A percentile compares a stretch with the other conserved stretches of the same genome.
Evolutionary conservation across 1,140 invertebrate genomes (phyloP).

Genomic region (Drosophila pectinifera): DNA sequence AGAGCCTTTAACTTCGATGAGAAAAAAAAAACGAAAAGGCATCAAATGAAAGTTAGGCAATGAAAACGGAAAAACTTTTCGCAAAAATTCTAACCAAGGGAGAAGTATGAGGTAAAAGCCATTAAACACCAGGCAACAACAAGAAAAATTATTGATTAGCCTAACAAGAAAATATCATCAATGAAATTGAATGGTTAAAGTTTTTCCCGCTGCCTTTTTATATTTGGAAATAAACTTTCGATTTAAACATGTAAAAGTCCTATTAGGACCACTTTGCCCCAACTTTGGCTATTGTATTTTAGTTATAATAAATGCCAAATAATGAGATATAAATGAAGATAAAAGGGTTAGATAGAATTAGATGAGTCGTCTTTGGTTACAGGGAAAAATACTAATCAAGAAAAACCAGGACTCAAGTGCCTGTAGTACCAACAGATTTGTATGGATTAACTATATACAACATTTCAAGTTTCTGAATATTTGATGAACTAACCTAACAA

Average conservation of each 20-base stretch:
- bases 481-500: not conserved
- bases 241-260: constrained; percentile 34
- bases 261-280: constrained; percentile 18
- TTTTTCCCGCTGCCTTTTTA: constrained; percentile 9
- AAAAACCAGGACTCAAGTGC: too few species aligned
- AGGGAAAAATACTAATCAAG: too few species aligned
- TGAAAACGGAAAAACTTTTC: constrained; percentile 27
- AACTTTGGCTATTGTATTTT: constrained; percentile 1
- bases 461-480: not conserved
- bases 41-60: constrained; percentile 9
- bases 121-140: constrained; percentile 1
- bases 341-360: too few species aligned
- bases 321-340: too few species aligned
- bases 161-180: constrained; percentile 33
- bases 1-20: not conserved
- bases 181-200: constrained; percentile 39
- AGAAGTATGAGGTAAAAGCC: not conserved
- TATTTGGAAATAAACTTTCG: constrained; percentile 23
- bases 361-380: constrained; percentile 13
- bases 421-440: too few species aligned
- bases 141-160: constrained; percentile 35
- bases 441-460: not conserved
- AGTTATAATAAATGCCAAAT: constrained; percentile 5
- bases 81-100: constrained; percentile 1
- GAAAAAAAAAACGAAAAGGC: not conserved